Base-by-base conservation (phyloP, 2,113 vertebrate genomes). In the Thunnus maccoyii region DNA sequence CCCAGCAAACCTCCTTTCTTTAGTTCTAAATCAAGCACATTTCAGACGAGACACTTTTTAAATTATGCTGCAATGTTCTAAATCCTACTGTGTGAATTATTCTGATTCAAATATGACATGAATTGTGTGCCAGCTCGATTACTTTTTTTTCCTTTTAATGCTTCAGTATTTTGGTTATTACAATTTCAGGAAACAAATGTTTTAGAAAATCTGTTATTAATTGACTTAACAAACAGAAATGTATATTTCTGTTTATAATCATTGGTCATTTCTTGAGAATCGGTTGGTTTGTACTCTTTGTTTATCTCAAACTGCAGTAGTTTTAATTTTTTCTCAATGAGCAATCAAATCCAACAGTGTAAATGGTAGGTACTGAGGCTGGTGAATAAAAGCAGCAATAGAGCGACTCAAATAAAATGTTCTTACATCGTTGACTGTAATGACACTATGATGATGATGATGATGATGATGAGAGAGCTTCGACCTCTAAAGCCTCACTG, bases 41-140 rank as follows among this genome's bases (percentile, higher is more conserved):
- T 88, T 88, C 25, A 72, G 30, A 72, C 27, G 5, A 36, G 6
- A 50, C 22, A 48, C 58, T 78, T 46, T 30, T 3, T 50, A 46
- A n/a, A 77, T 62, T 68, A 44, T 41, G 12, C 3, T 48, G 5
- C 20, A 1, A 36, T 22, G 5, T 44, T 67, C 22, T 1, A 66
- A 12, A 46, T 73, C 2, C 16, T 61, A 22, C 17, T 61, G 62
- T 25, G 10, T 36, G 41, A 47, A 41, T 64, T 50, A 3, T 36
- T 71, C 16, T 30, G 11, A 10, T 67, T 72, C 11, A 70, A 54
- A 25, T 16, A 22, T 18, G 15, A 58, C 36, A 5, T 60, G 3
- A 32, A 44, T 11, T 78, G 15, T 44, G 11, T 52, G 44, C 27
- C 17, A 57, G 58, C n/a, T 70, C n/a, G 14, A 54, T 18, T 1